phyloP scores from a whole-genome alignment of 2,113 vertebrate genomes.

The Benitochromis conjunctus region DNA sequence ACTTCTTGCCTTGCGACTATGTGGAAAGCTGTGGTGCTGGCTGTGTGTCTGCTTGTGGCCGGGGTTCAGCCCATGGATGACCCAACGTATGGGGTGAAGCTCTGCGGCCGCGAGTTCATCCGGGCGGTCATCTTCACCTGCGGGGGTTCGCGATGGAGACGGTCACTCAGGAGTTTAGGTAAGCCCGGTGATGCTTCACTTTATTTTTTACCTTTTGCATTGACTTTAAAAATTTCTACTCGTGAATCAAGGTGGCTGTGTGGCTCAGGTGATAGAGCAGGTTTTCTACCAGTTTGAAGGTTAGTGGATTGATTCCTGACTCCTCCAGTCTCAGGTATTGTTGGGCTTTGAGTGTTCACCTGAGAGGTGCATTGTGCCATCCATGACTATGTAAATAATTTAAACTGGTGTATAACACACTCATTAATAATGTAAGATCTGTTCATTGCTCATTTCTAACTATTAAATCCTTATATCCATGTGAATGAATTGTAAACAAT shows the following conservation, averaged over 20 bases:
- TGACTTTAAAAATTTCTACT: background rate
- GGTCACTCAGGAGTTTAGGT: constrained; percentile 68
- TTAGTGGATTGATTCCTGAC: background rate
- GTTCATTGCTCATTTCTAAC: background rate
- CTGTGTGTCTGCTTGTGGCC: constrained; percentile 70
- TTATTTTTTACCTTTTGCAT: background rate
- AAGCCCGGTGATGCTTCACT: background rate
- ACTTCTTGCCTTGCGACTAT: constrained; percentile 33
- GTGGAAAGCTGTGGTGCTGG: constrained; percentile 66
- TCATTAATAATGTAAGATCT: background rate
- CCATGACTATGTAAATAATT: background rate
- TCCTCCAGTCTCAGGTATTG: background rate
- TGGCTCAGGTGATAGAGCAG: background rate
- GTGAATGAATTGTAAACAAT: background rate
- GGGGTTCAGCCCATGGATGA: constrained; percentile 59
- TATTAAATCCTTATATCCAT: background rate
- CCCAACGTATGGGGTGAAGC: constrained; percentile 76
- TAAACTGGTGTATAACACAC: background rate
- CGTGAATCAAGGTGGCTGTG: background rate
- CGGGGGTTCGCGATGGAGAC: constrained; percentile 82
- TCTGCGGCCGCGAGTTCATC: constrained; percentile 86
- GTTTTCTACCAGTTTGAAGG: background rate
- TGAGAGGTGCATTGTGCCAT: background rate
- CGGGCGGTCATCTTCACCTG: constrained; percentile 85
- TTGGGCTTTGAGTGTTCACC: background rate